phyloP scores from a whole-genome alignment of 2,888 invertebrate genomes.

The Rhyacophila evoluta region DNA sequence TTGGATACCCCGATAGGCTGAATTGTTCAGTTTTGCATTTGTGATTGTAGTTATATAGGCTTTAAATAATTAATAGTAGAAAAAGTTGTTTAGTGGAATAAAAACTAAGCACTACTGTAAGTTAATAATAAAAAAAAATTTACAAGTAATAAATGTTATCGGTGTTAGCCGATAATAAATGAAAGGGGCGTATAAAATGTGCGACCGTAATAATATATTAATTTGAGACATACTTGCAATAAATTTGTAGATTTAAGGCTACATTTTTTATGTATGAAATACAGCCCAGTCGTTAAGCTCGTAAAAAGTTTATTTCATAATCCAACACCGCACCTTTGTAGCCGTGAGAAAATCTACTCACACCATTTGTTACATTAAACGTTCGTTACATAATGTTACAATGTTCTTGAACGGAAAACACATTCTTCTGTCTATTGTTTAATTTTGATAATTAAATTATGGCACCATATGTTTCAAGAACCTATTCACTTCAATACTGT shows the following conservation, averaged over 20 bases:
- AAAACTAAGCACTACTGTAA: too few species aligned
- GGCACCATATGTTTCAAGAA: neutral
- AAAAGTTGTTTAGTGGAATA: too few species aligned
- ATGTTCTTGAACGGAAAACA: constrained; percentile 7
- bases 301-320: constrained; percentile 15
- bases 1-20: too few species aligned
- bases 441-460: constrained; percentile 6
- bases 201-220: neutral
- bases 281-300: neutral
- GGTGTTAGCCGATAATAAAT: neutral
- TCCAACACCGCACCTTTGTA: constrained; percentile 4
- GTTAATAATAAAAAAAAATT: too few species aligned
- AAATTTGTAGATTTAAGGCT: neutral
- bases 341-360: neutral
- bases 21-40: too few species aligned
- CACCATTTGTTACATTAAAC: constrained; percentile 5
- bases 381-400: constrained; percentile 7
- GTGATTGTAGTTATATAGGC: too few species aligned
- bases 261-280: neutral
- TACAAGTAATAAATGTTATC: neutral
- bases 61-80: too few species aligned
- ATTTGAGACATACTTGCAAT: neutral
- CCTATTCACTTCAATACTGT: too few species aligned
- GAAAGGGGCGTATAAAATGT: neutral
- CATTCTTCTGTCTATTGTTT: neutral